Percentiles rank a stretch among this genome's conserved stretches.
These are phyloP conservation scores for Eristalis tenax DNA, from an alignment of 2,888 invertebrate genomes.

Conservation along the genomic window DNA sequence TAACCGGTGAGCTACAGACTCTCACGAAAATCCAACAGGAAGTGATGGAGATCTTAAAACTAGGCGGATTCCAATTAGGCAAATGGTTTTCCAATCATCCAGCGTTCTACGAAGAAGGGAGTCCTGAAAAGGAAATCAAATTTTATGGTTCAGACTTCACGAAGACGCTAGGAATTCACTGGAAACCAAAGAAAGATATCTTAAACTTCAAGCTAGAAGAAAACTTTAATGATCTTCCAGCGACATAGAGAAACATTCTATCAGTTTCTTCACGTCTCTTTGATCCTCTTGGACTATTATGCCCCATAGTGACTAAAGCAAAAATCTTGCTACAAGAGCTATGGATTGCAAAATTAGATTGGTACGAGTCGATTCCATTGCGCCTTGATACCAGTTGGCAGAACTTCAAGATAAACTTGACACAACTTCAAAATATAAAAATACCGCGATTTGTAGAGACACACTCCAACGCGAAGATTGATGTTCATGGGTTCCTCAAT, in stretches of 20 bases:
- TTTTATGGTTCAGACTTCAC: slow-evolving; percentile 24
- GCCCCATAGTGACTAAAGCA: too few species aligned
- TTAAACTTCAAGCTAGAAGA: neutral
- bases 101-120: too few species aligned
- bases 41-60: slow-evolving; percentile 1
- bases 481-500: slow-evolving; percentile 6
- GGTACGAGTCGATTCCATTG: too few species aligned
- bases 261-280: too few species aligned
- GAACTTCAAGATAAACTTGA: neutral
- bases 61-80: slow-evolving; percentile 20
- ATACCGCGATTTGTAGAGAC: slow-evolving; percentile 24
- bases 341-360: too few species aligned
- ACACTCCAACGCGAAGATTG: neutral
- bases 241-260: too few species aligned
- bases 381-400: too few species aligned
- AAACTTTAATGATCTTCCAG: neutral
- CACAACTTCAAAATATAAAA: slow-evolving; percentile 6
- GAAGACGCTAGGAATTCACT: slow-evolving; percentile 27
- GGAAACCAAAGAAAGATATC: too few species aligned
- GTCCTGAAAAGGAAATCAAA: slow-evolving; percentile 22
- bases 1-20: too few species aligned
- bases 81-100: too few species aligned
- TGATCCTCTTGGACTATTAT: slow-evolving; percentile 29
- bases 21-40: slow-evolving; percentile 15
- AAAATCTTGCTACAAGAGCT: too few species aligned